phyloP scores from a whole-genome alignment of 2,797 vertebrate species.

The Alauda arvensis region DNA sequence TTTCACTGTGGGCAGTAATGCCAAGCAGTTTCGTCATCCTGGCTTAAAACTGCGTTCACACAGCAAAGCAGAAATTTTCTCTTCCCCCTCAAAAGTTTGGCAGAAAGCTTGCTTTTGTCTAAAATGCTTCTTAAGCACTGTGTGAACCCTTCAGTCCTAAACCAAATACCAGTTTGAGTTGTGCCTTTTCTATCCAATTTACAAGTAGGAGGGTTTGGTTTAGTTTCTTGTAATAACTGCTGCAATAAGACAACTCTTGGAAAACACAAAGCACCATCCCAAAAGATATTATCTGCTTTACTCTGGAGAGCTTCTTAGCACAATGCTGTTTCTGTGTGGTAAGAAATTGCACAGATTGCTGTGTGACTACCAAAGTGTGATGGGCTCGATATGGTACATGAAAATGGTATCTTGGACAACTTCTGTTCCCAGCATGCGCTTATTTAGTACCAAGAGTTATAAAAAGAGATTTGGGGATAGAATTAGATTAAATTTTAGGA shows the following conservation, averaged over 20 bases:
- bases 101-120: conserved; percentile 57
- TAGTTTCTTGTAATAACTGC: conserved; percentile 20
- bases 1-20: background rate
- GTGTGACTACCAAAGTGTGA: background rate
- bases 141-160: conserved; percentile 13
- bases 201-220: conserved; percentile 29
- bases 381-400: fast-evolving
- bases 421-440: background rate
- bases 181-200: conserved; percentile 44
- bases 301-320: conserved; percentile 30
- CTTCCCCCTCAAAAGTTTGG: conserved; percentile 23
- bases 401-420: background rate
- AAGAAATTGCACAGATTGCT: background rate
- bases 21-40: background rate
- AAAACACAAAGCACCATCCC: conserved; percentile 28
- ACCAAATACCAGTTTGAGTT: conserved; percentile 8
- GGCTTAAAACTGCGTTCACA: background rate
- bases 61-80: conserved; percentile 22
- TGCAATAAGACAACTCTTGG: background rate
- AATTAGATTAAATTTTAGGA: background rate
- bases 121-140: conserved; percentile 32
- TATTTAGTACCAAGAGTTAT: background rate
- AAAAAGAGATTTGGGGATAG: background rate
- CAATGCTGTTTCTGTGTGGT: conserved; percentile 1
- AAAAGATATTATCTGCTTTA: conserved; percentile 43